phyloP scores from a whole-genome alignment of 1,140 invertebrate genomes.

The Micrasema minimum region DNA sequence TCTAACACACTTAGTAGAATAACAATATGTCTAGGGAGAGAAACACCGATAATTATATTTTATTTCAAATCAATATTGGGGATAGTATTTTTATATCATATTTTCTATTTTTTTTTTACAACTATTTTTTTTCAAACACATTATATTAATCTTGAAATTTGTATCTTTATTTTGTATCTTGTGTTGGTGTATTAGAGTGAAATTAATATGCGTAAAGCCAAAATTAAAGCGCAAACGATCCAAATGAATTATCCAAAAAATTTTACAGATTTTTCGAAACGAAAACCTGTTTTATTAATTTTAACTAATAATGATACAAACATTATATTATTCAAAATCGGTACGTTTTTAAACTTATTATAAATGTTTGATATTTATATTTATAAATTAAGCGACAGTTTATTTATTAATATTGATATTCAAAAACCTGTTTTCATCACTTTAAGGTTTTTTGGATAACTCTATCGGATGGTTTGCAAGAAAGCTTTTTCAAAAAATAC shows the following conservation, averaged over 20 bases:
- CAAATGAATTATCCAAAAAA: background rate
- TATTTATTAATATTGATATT: no score
- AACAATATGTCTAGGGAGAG: slow-evolving; percentile 12
- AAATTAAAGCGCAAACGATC: background rate
- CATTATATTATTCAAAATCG: no score
- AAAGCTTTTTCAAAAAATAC: no score
- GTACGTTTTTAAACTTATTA: no score
- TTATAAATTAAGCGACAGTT: no score
- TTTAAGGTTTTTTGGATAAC: no score
- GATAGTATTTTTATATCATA: background rate
- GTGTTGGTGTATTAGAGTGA: slow-evolving; percentile 9
- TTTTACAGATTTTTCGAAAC: no score
- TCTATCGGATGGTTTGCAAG: no score
- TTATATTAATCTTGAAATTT: slow-evolving; percentile 27
- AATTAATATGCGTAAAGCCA: background rate
- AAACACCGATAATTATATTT: slow-evolving; percentile 9
- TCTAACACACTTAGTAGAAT: slow-evolving; percentile 10
- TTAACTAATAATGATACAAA: no score
- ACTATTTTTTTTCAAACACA: slow-evolving; percentile 21
- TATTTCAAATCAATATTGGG: slow-evolving; percentile 15
- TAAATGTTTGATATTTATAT: no score
- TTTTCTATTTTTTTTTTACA: slow-evolving; percentile 18
- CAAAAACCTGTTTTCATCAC: no score
- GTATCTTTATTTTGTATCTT: slow-evolving; percentile 30
- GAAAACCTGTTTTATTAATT: no score